These are phyloP conservation scores for Eretmochelys imbricata DNA, from an alignment of 2,113 vertebrate species.

Conservation along the genomic window DNA sequence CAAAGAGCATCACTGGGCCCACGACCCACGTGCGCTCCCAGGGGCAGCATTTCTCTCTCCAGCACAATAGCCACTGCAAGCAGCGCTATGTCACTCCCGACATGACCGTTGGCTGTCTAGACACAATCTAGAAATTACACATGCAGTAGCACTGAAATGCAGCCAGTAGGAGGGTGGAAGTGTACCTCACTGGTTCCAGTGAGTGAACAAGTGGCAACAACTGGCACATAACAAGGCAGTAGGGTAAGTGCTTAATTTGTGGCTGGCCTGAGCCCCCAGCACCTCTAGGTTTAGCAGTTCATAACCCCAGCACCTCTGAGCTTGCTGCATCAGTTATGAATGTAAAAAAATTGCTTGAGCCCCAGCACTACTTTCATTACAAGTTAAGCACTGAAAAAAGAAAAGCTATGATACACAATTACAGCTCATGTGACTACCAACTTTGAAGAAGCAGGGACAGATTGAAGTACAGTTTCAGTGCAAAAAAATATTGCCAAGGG, in stretches of 20 bases:
- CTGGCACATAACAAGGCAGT: neutral
- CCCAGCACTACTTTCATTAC: too few relatives aligned
- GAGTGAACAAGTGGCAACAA: neutral
- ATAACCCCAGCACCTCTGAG: too few relatives aligned
- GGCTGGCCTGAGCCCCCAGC: too few relatives aligned
- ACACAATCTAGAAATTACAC: neutral
- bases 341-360: too few relatives aligned
- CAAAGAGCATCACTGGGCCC: too few relatives aligned
- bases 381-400: neutral
- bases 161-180: neutral
- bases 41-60: neutral
- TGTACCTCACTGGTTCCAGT: neutral
- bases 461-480: neutral
- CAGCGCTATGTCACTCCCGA: too few relatives aligned
- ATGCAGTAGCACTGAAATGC: too few relatives aligned
- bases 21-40: accelerated
- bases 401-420: neutral
- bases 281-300: too few relatives aligned
- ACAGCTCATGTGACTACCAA: neutral
- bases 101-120: neutral
- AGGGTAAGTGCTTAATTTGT: neutral
- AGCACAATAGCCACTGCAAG: too few relatives aligned
- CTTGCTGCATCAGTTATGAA: too few relatives aligned
- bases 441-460: neutral
- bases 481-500: neutral